These are phyloP conservation scores for Thumatha senex DNA, from an alignment of 2,888 invertebrate species.

Conservation along the genomic window DNA sequence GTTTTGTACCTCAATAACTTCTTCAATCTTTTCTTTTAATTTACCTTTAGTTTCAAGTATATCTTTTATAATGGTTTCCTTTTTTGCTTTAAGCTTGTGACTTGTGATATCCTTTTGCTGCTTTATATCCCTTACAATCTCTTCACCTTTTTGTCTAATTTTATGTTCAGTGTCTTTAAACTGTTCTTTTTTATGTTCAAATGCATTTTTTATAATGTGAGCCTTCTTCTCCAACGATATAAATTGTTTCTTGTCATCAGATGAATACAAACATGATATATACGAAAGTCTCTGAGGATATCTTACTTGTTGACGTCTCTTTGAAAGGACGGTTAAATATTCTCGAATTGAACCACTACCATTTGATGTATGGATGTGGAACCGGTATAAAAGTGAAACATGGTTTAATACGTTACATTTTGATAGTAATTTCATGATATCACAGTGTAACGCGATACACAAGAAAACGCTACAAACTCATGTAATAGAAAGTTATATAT, in stretches of 20 bases:
- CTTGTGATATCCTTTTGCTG: constrained; percentile 72
- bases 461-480: neutral
- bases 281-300: constrained; percentile 44
- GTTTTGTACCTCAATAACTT: constrained; percentile 87
- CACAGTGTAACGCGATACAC: neutral
- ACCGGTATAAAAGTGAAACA: constrained; percentile 42
- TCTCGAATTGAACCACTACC: constrained; percentile 41
- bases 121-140: constrained; percentile 72
- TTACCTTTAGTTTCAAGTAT: constrained; percentile 88
- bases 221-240: constrained; percentile 73
- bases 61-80: constrained; percentile 86
- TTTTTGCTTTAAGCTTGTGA: constrained; percentile 80
- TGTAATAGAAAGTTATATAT: neutral
- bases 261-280: constrained; percentile 57
- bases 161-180: constrained; percentile 83
- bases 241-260: constrained; percentile 68
- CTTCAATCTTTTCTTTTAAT: constrained; percentile 88
- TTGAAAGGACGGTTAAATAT: constrained; percentile 36
- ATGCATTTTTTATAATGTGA: constrained; percentile 79
- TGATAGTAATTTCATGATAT: constrained; percentile 56
- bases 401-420: constrained; percentile 49
- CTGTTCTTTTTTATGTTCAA: constrained; percentile 85
- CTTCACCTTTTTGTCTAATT: constrained; percentile 70
- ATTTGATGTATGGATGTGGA: constrained; percentile 21
- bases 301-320: constrained; percentile 37